A percentile compares a stretch with the other conserved stretches of the same genome.
phyloP scores from a whole-genome alignment of 2,797 vertebrate species.

The Microchirus variegatus region DNA sequence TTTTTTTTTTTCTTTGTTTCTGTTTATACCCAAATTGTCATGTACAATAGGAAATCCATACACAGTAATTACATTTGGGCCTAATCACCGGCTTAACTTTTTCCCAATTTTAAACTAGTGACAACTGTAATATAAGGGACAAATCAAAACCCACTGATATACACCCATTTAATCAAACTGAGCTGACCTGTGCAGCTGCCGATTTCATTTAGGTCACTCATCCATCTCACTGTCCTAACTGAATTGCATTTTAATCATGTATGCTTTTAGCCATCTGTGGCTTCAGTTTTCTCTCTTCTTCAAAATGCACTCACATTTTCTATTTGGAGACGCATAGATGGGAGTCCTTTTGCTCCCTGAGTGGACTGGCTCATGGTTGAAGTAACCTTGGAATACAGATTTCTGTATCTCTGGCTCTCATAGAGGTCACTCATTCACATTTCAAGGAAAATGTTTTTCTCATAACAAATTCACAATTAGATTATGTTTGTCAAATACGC shows the following conservation, averaged over 20 bases:
- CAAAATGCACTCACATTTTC: constrained; percentile 53
- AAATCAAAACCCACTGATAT: constrained; percentile 39
- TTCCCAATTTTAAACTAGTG: constrained; percentile 14
- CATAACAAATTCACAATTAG: constrained; percentile 55
- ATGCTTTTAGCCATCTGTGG: constrained; percentile 75
- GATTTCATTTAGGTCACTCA: constrained; percentile 64
- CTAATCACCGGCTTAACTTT: constrained; percentile 22
- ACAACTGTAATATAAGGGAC: constrained; percentile 4
- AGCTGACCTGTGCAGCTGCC: constrained; percentile 64
- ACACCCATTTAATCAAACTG: constrained; percentile 44
- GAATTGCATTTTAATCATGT: constrained; percentile 77
- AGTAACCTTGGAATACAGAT: constrained; percentile 63
- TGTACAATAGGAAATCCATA: constrained; percentile 24
- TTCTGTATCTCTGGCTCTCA: constrained; percentile 41
- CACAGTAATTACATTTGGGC: constrained; percentile 18
- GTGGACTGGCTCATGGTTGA: constrained; percentile 31
- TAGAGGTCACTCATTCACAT: constrained; percentile 57
- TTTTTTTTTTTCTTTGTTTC: constrained; percentile 38
- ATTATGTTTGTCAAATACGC: constrained; percentile 60
- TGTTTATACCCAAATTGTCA: constrained; percentile 28
- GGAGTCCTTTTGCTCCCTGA: constrained; percentile 36
- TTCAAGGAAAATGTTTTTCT: constrained; percentile 24
- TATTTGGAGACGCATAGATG: constrained; percentile 40
- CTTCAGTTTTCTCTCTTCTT: constrained; percentile 56
- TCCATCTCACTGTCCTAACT: constrained; percentile 67